A percentile compares a stretch with the other conserved stretches of the same genome.
These are phyloP conservation scores for Hippocampus comes DNA, from an alignment of 2,113 vertebrate genomes.

Conservation along the genomic window DNA sequence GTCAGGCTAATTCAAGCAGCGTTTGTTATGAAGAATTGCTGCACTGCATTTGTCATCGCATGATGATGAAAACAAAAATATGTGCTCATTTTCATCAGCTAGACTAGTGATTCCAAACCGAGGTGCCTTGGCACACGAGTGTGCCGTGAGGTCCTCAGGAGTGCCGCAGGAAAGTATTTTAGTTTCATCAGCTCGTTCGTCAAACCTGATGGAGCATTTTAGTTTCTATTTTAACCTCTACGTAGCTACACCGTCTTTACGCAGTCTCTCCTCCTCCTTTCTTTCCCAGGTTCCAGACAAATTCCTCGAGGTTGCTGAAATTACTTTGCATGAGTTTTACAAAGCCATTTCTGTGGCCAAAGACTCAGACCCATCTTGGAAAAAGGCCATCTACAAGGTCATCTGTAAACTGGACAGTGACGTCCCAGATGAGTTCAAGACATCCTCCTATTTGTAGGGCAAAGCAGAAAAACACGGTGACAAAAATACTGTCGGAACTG, in stretches of 20 bases:
- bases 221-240: background rate
- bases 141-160: background rate
- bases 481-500: background rate
- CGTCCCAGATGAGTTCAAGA: slow-evolving; percentile 89
- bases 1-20: slow-evolving; percentile 57
- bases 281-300: slow-evolving; percentile 82
- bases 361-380: slow-evolving; percentile 93
- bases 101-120: slow-evolving; percentile 11
- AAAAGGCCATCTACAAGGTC: slow-evolving; percentile 97
- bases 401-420: slow-evolving; percentile 96
- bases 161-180: background rate
- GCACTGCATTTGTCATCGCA: slow-evolving; percentile 38
- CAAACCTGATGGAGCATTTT: background rate
- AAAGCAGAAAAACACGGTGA: background rate
- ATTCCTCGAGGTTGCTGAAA: slow-evolving; percentile 89
- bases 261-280: background rate
- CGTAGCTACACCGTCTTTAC: background rate
- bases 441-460: slow-evolving; percentile 74
- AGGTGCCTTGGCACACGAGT: background rate
- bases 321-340: slow-evolving; percentile 92
- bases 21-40: slow-evolving; percentile 51
- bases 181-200: background rate
- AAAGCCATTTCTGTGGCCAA: slow-evolving; percentile 82
- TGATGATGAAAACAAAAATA: slow-evolving; percentile 57
- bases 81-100: slow-evolving; percentile 42